Evolutionary conservation across 2,113 vertebrate genomes (phyloP).

Genomic region (Tichodroma muraria): DNA sequence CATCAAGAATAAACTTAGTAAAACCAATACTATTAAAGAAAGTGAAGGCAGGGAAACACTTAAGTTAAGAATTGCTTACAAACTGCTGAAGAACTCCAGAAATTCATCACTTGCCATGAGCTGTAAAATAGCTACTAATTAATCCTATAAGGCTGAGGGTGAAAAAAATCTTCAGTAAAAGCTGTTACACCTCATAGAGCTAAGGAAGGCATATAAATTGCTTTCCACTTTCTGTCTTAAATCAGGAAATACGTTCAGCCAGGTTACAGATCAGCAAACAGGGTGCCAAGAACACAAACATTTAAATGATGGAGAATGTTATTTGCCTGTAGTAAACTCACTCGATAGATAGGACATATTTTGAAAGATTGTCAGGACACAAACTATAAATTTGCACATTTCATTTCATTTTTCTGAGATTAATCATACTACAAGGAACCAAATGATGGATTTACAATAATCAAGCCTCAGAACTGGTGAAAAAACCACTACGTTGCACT

Average conservation of each 20-base stretch:
- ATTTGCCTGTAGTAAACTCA: slow-evolving; percentile 26
- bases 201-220: slow-evolving; percentile 11
- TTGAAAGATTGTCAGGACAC: slow-evolving; percentile 16
- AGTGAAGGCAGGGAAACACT: not conserved
- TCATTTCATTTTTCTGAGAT: slow-evolving; percentile 29
- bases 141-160: slow-evolving; percentile 7
- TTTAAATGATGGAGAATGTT: slow-evolving; percentile 38
- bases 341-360: not conserved
- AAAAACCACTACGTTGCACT: accelerated
- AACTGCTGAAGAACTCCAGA: not conserved
- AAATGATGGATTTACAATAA: slow-evolving; percentile 36
- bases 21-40: not conserved
- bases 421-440: slow-evolving; percentile 8
- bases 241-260: slow-evolving; percentile 28
- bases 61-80: not conserved
- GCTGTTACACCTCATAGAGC: not conserved
- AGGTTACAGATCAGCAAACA: slow-evolving; percentile 43
- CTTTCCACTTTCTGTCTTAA: slow-evolving; percentile 11
- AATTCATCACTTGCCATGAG: not conserved
- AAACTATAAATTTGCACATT: slow-evolving; percentile 31
- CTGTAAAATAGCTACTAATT: slow-evolving; percentile 31
- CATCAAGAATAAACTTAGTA: not conserved
- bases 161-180: not conserved
- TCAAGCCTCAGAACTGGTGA: not conserved
- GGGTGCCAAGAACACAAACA: slow-evolving; percentile 32